Conservation (phyloP, 2,113 vertebrate genomes). For the Setophaga kirtlandii region DNA sequence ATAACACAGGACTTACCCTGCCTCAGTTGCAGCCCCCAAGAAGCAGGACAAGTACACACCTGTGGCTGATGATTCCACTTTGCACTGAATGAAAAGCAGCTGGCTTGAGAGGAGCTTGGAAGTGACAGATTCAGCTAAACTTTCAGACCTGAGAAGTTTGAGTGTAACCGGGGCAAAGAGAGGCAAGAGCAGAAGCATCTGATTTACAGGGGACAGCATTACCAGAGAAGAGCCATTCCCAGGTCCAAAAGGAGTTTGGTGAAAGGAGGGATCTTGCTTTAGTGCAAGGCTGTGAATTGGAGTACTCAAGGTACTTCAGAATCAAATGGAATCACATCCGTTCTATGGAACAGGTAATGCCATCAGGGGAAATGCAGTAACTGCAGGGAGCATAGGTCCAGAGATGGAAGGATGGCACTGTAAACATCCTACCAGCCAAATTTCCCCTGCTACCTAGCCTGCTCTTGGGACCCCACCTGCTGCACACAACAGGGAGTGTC, state of each 20-base stretch:
- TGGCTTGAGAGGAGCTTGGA: neutral
- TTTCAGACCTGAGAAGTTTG: neutral
- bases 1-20: neutral
- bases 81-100: neutral
- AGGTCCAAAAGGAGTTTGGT: neutral
- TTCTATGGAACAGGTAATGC: neutral
- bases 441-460: neutral
- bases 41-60: neutral
- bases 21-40: neutral
- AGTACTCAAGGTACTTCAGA: neutral
- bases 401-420: rapidly evolving
- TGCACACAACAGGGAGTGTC: neutral
- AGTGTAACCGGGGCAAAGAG: neutral
- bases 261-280: neutral
- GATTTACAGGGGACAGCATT: neutral
- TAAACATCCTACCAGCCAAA: neutral
- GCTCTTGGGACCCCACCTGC: neutral
- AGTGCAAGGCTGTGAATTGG: neutral
- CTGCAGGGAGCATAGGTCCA: neutral
- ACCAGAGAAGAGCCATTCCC: neutral
- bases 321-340: neutral
- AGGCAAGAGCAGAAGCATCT: neutral
- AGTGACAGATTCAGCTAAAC: neutral
- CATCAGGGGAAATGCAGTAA: neutral
- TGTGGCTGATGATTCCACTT: neutral